Evolutionary conservation across 2,797 vertebrate species (phyloP), one percentile per base, ranked within the genome.

Genomic region (Ceryle rudis): DNA sequence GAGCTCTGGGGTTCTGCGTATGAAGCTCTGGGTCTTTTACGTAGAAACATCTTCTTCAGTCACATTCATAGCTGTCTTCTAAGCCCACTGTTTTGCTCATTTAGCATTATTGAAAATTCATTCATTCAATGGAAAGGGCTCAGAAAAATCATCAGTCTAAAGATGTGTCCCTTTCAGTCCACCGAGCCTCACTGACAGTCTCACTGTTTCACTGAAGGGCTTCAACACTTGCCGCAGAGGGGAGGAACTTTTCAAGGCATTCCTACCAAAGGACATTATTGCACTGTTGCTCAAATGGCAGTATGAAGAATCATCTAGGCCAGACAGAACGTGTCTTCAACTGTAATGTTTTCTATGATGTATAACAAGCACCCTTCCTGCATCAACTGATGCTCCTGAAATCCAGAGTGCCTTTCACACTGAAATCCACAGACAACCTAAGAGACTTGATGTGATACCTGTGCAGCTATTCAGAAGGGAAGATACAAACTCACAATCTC

Each of bases 171-270:
- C 81, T 39, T 90, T 84, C 69, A 52, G 47, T 16, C 14, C 1
- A 6, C 15, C 9, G 66, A 73, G n/a, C 5, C 42, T 61, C 42
- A 35, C 2, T 3, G 22, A 39, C 20, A 25, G 15, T 39, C 35
- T 75, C 51, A 9, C 2, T 26, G 4, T 65, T 72, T 57, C 55
- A 65, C 55, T 72, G 60, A 31, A 77, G 46, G 11, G 46, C 26
- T 55, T 60, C 60, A 60, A 0, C 1, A 19, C n/a, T 17, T 25
- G 7, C 28, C 66, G 31, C 1, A 1, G 13, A 81, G 21, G 15
- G 6, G 6, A 73, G 29, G 21, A 72, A 14, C 86, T 84, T 81
- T 81, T 58, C 22, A 29, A 70, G 35, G 49, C n/a, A 10, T 35
- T 91, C 25, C 66, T 78, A 47, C 10, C 49, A 84, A 60, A 85